Evolutionary conservation across 2,797 vertebrate genomes (phyloP), one percentile per base, ranked within the genome.

Genomic region (Pipistrellus nathusii): DNA sequence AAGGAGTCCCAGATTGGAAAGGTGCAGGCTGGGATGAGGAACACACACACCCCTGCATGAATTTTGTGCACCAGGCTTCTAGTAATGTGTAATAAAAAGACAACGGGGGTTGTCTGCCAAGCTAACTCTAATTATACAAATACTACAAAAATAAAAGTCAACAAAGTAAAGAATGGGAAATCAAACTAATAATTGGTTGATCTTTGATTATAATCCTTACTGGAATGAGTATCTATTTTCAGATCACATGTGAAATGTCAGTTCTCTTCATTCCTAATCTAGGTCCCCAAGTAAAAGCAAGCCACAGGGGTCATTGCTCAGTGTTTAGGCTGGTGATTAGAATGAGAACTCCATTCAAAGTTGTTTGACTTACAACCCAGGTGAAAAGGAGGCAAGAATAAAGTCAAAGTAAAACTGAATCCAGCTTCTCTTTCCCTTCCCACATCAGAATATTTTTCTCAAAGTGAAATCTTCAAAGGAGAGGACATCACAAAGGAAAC

Each of bases 401-500:
- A 96, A 90, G n/a, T 59, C 91, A 75, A 55, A 83, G 48, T 62
- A 77, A 87, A 90, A 93, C 10, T 57, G 21, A 96, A 90, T 81
- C 53, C 77, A 81, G 46, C 41, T 83, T 51, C 9, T 81, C 3
- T 59, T 81, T 41, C 25, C 41, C 71, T 73, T 82, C 38, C 72
- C 27, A 20, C 66, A 69, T 94, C 38, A 44, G 53, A 84, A 80
- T 89, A 91, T 64, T 91, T 91, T 90, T 75, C 78, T 81, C 18
- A 80, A 83, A 94, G 53, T 76, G 53, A 85, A 91, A 85, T 89
- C 81, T 92, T 66, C 64, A 80, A 81, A 82, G 80, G 91, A 64
- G 41, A 95, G 68, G 64, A 86, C 77, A 82, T 88, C 90, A 69
- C 84, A 93, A 77, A 96, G 53, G 78, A 96, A 96, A 82, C 59